These are phyloP conservation scores for Donacobius atricapilla DNA, from an alignment of 2,113 vertebrate genomes.

Conservation along the genomic window DNA sequence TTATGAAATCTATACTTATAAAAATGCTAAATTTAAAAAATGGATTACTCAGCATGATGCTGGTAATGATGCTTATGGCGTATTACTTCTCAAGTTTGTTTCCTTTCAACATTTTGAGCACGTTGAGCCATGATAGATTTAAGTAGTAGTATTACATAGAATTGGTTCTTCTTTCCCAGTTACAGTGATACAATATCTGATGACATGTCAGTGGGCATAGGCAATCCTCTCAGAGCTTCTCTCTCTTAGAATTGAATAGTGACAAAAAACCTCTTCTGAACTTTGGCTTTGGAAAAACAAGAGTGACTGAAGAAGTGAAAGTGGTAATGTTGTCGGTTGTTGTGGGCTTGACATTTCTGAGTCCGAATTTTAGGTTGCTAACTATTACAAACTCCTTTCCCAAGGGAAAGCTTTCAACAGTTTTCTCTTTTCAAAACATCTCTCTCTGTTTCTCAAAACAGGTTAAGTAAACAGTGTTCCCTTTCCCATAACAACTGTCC, in stretches of 20 bases:
- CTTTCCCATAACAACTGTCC: no score
- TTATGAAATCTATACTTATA: not conserved
- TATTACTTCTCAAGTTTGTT: not conserved
- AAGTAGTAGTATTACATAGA: not conserved
- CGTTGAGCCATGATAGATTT: not conserved
- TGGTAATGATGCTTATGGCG: not conserved
- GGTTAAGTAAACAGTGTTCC: no score
- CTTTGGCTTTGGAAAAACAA: not conserved
- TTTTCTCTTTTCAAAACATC: no score
- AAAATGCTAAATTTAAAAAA: not conserved
- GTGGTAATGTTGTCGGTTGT: not conserved
- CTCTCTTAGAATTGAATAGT: not conserved
- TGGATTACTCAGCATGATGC: not conserved
- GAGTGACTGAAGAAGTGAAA: not conserved
- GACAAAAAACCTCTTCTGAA: not conserved
- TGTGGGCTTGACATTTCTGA: no score
- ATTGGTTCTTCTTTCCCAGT: not conserved
- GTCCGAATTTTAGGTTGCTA: no score
- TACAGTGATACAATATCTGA: not conserved
- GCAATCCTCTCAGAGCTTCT: not conserved
- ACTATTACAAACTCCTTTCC: no score
- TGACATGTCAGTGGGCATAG: not conserved
- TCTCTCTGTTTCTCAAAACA: no score
- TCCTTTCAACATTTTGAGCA: not conserved
- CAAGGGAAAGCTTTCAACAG: no score